phyloP scores from a whole-genome alignment of 2,797 vertebrate species.

The Microctenopoma stevenorrisi region DNA sequence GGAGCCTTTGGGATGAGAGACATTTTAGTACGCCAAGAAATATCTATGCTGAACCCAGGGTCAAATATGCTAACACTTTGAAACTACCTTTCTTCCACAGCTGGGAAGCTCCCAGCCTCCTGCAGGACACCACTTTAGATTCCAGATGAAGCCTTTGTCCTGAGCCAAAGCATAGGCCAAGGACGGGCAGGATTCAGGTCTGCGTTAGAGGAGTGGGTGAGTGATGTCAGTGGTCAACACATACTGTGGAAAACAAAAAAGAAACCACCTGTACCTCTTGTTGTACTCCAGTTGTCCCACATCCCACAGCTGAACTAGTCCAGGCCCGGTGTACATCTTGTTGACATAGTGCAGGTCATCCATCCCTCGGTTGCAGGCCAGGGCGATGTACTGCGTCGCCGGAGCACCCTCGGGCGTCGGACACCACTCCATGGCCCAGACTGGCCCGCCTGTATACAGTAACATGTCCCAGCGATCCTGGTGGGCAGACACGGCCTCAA shows the following conservation, averaged over 20 bases:
- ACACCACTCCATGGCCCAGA: constrained; percentile 97
- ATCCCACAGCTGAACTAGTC: constrained; percentile 93
- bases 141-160: constrained; percentile 91
- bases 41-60: background rate
- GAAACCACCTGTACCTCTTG: constrained; percentile 79
- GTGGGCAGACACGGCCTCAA: constrained; percentile 84
- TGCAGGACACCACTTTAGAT: constrained; percentile 95
- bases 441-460: constrained; percentile 91
- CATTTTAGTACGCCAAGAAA: too few species aligned
- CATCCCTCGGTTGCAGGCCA: constrained; percentile 90
- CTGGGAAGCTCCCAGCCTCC: constrained; percentile 92
- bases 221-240: too few species aligned
- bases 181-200: constrained; percentile 78
- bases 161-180: constrained; percentile 90
- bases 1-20: constrained; percentile 63
- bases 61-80: background rate
- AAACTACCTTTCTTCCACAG: constrained; percentile 83
- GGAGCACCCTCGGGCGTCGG: constrained; percentile 86
- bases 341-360: constrained; percentile 86
- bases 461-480: constrained; percentile 86
- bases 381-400: constrained; percentile 86
- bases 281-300: constrained; percentile 85
- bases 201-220: constrained; percentile 53
- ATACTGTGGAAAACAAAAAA: too few species aligned
- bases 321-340: constrained; percentile 75